A percentile compares a stretch with the other conserved stretches of the same genome.
Conservation (phyloP, 2,113 vertebrate genomes). For the Chlorodrepanis virens region DNA sequence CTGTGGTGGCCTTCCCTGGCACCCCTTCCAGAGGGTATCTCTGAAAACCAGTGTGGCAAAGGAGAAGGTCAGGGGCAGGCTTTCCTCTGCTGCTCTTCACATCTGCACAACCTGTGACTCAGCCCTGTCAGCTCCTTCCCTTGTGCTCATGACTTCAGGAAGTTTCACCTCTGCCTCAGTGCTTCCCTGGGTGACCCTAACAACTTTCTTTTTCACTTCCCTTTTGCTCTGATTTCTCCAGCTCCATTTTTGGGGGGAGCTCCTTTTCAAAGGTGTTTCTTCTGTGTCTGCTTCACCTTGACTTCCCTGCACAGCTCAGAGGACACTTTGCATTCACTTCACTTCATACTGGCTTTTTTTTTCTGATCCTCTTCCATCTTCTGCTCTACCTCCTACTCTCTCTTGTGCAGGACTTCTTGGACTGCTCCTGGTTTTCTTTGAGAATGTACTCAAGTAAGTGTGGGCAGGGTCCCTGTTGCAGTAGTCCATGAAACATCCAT, state of each 20-base stretch:
- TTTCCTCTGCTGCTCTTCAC: not conserved
- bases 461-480: not conserved
- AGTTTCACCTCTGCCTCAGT: not conserved
- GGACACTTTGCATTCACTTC: not conserved
- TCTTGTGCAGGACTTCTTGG: not conserved
- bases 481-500: not conserved
- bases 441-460: not conserved
- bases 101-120: not conserved
- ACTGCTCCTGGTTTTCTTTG: not conserved
- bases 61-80: not conserved
- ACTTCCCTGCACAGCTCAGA: not conserved
- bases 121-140: not conserved
- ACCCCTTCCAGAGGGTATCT: not conserved
- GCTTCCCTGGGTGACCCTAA: not conserved
- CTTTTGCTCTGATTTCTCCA: not conserved
- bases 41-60: not conserved
- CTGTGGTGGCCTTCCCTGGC: not conserved
- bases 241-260: not conserved
- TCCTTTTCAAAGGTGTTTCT: not conserved
- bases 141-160: not conserved
- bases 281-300: not conserved
- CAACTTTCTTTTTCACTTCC: not conserved
- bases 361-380: not conserved
- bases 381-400: not conserved
- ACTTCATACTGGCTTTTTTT: not conserved